These are phyloP conservation scores for Hypomesus transpacificus DNA, from an alignment of 2,113 vertebrate species.

Conservation along the genomic window DNA sequence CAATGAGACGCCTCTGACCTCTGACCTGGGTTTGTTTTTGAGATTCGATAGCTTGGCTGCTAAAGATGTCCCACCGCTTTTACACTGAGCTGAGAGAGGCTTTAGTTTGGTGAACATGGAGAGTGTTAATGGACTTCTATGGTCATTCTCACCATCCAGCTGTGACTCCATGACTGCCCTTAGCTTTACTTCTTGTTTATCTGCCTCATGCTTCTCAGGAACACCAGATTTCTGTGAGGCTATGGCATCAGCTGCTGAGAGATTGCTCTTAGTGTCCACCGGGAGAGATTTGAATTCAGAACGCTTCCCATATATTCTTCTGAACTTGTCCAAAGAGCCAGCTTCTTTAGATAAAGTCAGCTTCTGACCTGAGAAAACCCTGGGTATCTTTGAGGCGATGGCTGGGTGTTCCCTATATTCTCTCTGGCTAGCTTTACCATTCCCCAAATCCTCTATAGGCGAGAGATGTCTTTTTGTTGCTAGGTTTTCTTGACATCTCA, in stretches of 20 bases:
- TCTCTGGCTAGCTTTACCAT: not conserved
- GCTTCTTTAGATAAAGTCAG: constrained; percentile 65
- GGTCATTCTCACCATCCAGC: not conserved
- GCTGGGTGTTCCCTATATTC: not conserved
- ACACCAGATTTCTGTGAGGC: not conserved
- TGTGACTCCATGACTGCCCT: not conserved
- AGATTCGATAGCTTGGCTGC: constrained; percentile 81
- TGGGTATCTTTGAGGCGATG: constrained; percentile 48
- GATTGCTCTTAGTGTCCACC: not conserved
- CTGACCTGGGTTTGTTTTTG: constrained; percentile 59
- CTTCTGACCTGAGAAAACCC: constrained; percentile 44
- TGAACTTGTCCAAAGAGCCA: constrained; percentile 88
- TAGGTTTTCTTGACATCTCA: constrained; percentile 18
- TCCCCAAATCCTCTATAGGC: constrained; percentile 11
- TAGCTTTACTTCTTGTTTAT: not conserved
- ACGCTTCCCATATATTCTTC: constrained; percentile 74
- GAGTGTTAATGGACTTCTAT: constrained; percentile 34
- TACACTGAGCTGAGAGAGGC: constrained; percentile 19
- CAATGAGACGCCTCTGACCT: constrained; percentile 16
- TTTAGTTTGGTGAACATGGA: constrained; percentile 51
- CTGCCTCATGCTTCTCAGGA: constrained; percentile 5
- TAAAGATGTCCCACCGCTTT: constrained; percentile 66
- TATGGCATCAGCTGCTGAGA: not conserved
- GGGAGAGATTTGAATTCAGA: constrained; percentile 15
- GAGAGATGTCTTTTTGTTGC: constrained; percentile 55